These are phyloP conservation scores for Eubucco bourcierii DNA, from an alignment of 2,113 vertebrate species.

Conservation along the genomic window DNA sequence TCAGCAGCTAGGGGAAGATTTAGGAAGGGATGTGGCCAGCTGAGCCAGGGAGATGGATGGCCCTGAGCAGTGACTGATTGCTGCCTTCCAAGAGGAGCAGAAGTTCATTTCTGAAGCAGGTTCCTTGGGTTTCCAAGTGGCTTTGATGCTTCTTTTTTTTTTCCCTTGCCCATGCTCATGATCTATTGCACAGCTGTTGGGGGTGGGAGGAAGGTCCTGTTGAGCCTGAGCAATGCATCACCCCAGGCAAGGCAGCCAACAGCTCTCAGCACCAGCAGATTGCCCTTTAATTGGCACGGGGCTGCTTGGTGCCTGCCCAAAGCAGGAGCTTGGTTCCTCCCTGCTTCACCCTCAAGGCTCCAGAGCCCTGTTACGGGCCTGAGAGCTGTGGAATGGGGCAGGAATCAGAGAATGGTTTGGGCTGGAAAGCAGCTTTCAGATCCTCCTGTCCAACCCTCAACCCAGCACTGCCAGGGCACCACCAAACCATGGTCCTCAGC, in stretches of 20 bases:
- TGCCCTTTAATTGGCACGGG: not conserved
- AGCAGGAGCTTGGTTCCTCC: not conserved
- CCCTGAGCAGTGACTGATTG: conserved; percentile 32
- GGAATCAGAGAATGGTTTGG: too few species aligned
- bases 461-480: too few species aligned
- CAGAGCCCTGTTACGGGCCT: rapidly evolving
- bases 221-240: conserved; percentile 25
- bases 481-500: too few species aligned
- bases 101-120: conserved; percentile 45
- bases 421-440: too few species aligned
- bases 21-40: conserved; percentile 45
- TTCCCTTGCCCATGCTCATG: not conserved
- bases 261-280: conserved; percentile 28
- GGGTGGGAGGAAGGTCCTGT: not conserved
- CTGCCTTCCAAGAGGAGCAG: conserved; percentile 38
- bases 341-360: rapidly evolving
- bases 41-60: not conserved
- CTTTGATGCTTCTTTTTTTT: conserved; percentile 39
- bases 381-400: not conserved
- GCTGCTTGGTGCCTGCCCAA: not conserved
- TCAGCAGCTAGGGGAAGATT: conserved; percentile 28
- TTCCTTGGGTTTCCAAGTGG: conserved; percentile 29
- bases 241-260: not conserved
- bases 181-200: conserved; percentile 54
- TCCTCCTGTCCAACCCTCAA: too few species aligned